These are phyloP conservation scores for Pipistrellus pipistrellus DNA, from an alignment of 2,797 vertebrate genomes.

Conservation along the genomic window DNA sequence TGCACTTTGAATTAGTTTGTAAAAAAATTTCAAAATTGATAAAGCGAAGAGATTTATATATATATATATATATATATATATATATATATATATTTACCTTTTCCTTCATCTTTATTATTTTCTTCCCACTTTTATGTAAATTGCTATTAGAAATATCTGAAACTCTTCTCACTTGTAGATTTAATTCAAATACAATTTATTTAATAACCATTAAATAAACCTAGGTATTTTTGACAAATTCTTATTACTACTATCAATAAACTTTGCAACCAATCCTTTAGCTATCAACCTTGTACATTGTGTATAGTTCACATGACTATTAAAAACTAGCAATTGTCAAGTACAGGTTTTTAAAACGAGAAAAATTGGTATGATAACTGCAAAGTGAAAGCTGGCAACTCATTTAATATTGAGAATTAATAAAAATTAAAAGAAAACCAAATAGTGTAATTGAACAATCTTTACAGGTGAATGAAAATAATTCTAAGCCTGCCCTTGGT, in stretches of 20 bases:
- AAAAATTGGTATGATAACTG: background rate
- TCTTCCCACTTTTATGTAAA: background rate
- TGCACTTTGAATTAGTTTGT: constrained; percentile 30
- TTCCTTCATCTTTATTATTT: constrained; percentile 5
- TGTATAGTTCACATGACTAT: background rate
- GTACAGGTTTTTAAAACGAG: background rate
- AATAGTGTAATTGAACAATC: background rate
- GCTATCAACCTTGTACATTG: background rate
- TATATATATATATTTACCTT: background rate
- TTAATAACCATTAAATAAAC: background rate
- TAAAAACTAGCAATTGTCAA: background rate
- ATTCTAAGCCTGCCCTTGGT: background rate
- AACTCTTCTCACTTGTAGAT: background rate
- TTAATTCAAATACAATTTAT: background rate
- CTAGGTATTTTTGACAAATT: background rate
- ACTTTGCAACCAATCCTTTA: background rate
- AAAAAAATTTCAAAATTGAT: background rate
- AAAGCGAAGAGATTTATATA: background rate
- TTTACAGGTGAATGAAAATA: background rate
- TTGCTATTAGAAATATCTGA: background rate
- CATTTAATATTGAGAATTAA: constrained; percentile 44
- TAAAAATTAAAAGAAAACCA: constrained; percentile 22
- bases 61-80: background rate
- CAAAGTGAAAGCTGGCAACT: background rate
- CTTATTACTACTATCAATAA: background rate